These are phyloP conservation scores for Drosophila lowei DNA, from an alignment of 1,140 invertebrate genomes.

Conservation along the genomic window DNA sequence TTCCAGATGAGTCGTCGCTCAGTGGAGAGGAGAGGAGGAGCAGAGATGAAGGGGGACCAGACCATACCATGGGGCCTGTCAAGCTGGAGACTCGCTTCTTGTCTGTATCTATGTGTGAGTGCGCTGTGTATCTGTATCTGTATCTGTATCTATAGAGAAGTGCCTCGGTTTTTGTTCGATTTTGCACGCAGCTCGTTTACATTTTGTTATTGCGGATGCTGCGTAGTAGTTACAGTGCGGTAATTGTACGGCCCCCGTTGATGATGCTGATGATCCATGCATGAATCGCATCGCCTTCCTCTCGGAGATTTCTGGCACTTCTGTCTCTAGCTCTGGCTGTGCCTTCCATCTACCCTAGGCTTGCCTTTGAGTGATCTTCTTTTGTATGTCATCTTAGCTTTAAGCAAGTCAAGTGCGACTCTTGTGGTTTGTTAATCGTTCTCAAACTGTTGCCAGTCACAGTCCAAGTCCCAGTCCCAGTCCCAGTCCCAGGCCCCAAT, in stretches of 20 bases:
- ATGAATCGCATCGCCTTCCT: conserved; percentile 32
- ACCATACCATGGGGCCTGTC: background rate
- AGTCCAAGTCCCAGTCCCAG: background rate
- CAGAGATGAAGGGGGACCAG: background rate
- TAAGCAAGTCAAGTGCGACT: conserved; percentile 50
- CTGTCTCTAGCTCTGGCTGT: background rate
- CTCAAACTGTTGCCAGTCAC: conserved; percentile 24
- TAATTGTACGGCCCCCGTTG: conserved; percentile 47
- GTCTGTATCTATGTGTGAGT: conserved; percentile 15
- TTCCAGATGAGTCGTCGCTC: conserved; percentile 44
- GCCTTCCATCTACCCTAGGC: conserved; percentile 13
- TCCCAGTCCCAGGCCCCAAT: conserved; percentile 1
- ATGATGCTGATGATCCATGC: conserved; percentile 16
- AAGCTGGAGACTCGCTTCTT: conserved; percentile 43
- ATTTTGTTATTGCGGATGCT: conserved; percentile 53
- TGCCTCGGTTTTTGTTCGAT: conserved; percentile 26
- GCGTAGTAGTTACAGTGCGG: conserved; percentile 60
- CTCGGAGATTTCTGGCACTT: background rate
- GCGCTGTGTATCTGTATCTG: conserved; percentile 16
- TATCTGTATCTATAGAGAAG: conserved; percentile 22
- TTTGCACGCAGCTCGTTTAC: conserved; percentile 58
- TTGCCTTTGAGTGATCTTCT: conserved; percentile 33
- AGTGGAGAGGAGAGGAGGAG: background rate
- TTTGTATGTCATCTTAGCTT: conserved; percentile 36
- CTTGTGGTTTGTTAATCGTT: conserved; percentile 39